Conservation (phyloP, 2,888 invertebrate genomes). For the Ormyrus labotus region DNA sequence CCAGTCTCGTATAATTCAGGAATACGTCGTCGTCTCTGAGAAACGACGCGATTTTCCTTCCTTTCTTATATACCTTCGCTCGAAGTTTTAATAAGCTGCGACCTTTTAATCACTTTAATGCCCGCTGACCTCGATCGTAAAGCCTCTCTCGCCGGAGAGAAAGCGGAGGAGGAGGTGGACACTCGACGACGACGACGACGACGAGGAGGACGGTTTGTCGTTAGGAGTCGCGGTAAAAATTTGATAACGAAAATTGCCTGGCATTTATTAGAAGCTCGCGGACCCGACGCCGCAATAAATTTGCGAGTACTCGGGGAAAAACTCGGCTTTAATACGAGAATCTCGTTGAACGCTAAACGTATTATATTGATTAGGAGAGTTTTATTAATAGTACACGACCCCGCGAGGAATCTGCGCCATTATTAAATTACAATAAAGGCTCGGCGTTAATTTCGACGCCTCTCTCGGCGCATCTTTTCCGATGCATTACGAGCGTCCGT, state of each 20-base stretch:
- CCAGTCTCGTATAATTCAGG: not conserved
- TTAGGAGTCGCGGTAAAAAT: not conserved
- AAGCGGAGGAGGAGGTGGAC: constrained; percentile 6
- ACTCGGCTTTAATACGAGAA: constrained; percentile 9
- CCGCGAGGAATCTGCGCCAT: not conserved
- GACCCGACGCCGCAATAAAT: constrained; percentile 18
- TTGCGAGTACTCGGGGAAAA: not conserved
- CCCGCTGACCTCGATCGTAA: constrained; percentile 42
- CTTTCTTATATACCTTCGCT: not conserved
- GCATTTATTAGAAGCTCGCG: constrained; percentile 25
- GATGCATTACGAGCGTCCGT: constrained; percentile 30
- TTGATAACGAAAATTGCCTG: constrained; percentile 35
- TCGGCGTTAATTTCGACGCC: not conserved
- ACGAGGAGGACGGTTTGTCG: constrained; percentile 1
- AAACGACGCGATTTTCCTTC: not conserved
- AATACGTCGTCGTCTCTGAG: too few relatives aligned
- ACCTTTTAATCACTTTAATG: constrained; percentile 46
- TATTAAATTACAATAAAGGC: too few relatives aligned
- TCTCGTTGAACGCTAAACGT: not conserved
- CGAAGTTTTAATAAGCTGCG: constrained; percentile 32
- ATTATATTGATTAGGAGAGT: constrained; percentile 7
- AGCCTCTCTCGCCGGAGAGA: not conserved
- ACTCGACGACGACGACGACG: not conserved
- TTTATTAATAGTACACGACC: not conserved
- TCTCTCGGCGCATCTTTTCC: not conserved